These are phyloP conservation scores for Atrichornis clamosus DNA, from an alignment of 2,113 vertebrate species.

Conservation along the genomic window DNA sequence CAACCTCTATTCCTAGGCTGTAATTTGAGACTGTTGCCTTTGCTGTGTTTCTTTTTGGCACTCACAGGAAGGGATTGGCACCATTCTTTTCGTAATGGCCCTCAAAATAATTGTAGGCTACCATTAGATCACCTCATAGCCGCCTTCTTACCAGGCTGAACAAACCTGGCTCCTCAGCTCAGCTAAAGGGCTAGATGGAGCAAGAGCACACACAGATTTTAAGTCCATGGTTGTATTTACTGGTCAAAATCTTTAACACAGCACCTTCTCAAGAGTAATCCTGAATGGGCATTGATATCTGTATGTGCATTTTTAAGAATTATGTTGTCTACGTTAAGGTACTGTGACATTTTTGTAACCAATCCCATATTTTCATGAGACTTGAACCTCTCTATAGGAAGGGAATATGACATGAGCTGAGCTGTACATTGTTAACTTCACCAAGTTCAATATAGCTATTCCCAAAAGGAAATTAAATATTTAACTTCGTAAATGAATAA, in stretches of 20 bases:
- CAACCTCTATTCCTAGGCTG: not conserved
- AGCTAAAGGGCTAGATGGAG: not conserved
- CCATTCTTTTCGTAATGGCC: not conserved
- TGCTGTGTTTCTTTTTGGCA: not conserved
- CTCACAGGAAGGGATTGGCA: not conserved
- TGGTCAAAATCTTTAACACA: not conserved
- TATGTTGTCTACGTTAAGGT: not conserved
- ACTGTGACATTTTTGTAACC: not conserved
- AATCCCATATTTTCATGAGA: not conserved
- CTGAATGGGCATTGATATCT: not conserved
- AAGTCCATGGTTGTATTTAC: not conserved
- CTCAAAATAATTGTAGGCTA: not conserved
- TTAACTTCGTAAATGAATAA: not conserved
- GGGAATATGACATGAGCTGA: not conserved
- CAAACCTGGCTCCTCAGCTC: not conserved
- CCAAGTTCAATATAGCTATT: not conserved
- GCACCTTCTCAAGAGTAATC: not conserved
- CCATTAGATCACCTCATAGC: not conserved
- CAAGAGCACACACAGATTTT: not conserved
- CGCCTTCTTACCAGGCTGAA: not conserved
- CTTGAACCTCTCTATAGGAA: not conserved
- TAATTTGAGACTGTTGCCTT: not conserved
- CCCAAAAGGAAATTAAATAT: not conserved
- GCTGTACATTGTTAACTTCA: not conserved
- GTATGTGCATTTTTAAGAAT: not conserved